Evolutionary conservation across 1,140 invertebrate genomes (phyloP), one percentile per base, ranked within the genome.

Genomic region (Carposina sasakii): DNA sequence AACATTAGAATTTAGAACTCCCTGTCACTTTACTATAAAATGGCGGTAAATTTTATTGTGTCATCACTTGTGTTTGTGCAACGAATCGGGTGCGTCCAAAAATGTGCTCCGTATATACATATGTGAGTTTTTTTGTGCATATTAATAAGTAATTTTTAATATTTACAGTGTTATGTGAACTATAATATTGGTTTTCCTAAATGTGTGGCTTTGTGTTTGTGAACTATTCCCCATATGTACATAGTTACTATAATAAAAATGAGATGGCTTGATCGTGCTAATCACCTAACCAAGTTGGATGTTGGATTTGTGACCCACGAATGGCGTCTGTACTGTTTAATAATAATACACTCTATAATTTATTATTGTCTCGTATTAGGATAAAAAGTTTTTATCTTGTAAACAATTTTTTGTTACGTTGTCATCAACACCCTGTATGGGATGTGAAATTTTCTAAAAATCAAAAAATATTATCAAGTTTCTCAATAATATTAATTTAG

Each of bases 1-100:
- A n/a, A n/a, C n/a, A n/a, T n/a, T n/a, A n/a, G n/a, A n/a, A n/a
- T n/a, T n/a, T 40, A 15, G 15, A 2, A 12, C n/a, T 9, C 21
- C 67, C 71, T 52, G 72, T 76, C 68, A 69, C 70, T 64, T 53
- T 26, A 42, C 37, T 76, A 76, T 76, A 76, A 67, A 76, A 67
- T 53, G 42, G 53, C 56, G 48, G 17, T 33, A 33, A 39, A 49
- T 36, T 47, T 44, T 51, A 49, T 65, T 67, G 57, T 71, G 64
- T 59, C 67, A 71, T 65, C 72, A 71, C 54, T 43, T 63, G 55
- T 58, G 39, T 49, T 49, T 54, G 58, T 51, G 57, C 48, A 45
- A 50, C 47, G 45, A 17, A 43, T 8, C 40, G n/a, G n/a, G n/a
- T n/a, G 41, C 33, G 31, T 42, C 47, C 63, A 64, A 63, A 71